Evolutionary conservation across 2,113 vertebrate genomes (phyloP), one percentile per base, ranked within the genome.

Genomic region (Forbesichthys agassizii): DNA sequence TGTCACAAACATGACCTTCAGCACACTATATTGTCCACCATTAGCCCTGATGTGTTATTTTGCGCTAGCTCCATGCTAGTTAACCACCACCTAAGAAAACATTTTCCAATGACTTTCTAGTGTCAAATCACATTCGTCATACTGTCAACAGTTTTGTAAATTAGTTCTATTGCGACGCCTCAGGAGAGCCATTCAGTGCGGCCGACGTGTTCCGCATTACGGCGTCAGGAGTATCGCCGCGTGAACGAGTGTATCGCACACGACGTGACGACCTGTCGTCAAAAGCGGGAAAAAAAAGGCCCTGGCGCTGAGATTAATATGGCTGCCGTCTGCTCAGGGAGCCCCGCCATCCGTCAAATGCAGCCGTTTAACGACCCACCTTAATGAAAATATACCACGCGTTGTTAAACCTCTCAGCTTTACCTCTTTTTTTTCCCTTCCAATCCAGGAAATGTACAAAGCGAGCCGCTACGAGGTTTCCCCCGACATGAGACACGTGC

Each of bases 391-490:
- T 88, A 78, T 65, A 75, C 8, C 77, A 79, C 48, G 82, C 81
- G 11, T 84, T 79, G 69, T 81, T 75, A 71, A 76, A 85, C 60
- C 62, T 79, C 69, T 89, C 61, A 73, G 89, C 68, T 75, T 71
- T 78, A 60, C 48, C 54, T 36, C 68, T 16, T 16, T 9, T 56
- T 16, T 9, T 10, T 14, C 78, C 66, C 69, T 27, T 27, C 27
- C 33, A 66, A 69, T 64, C 46, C 54, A 99, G 97, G 94, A 96
- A 73, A 97, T 95, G 71, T 92, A 98, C 82, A 94, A 95, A 90
- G 96, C 96, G 74, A 90, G 94, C 92, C 93, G 93, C 79, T 99
- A 97, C 0, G 94, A 98, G 78, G 94, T 99, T 20, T 99, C 97
- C 64, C 96, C 96, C 5, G 97, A 99, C 77, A 88, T 92, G 90